These are phyloP conservation scores for Indicator maculatus DNA, from an alignment of 2,113 vertebrate species.

Conservation along the genomic window DNA sequence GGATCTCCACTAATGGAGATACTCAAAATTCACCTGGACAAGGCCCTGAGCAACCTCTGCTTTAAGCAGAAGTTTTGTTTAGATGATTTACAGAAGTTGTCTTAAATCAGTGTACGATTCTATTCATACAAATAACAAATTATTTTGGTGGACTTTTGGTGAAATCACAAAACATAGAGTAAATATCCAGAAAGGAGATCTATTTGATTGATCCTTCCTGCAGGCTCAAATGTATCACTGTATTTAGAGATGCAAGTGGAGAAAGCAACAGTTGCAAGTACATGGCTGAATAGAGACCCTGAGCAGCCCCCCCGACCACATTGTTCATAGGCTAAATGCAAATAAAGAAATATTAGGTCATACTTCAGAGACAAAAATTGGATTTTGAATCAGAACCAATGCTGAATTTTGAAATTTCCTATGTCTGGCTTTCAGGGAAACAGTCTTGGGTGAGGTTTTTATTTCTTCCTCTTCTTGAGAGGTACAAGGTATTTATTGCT, in stretches of 20 bases:
- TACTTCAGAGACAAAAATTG: neutral
- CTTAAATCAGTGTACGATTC: neutral
- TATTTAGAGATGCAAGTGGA: neutral
- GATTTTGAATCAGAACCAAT: neutral
- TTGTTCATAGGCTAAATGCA: neutral
- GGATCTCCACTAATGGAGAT: neutral
- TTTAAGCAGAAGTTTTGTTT: neutral
- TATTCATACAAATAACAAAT: neutral
- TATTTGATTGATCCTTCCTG: neutral
- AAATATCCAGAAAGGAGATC: neutral
- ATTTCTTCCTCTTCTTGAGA: neutral
- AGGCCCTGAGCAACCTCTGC: neutral
- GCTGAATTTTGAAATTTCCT: neutral
- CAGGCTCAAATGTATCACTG: neutral
- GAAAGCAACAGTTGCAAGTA: neutral
- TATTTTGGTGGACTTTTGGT: neutral
- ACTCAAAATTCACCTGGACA: neutral
- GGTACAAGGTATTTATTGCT: neutral
- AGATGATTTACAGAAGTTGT: neutral
- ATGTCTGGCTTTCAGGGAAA: neutral
- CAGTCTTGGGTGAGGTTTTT: neutral
- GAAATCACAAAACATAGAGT: neutral
- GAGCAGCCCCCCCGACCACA: neutral
- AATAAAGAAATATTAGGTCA: neutral
- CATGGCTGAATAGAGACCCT: neutral